A percentile compares a stretch with the other conserved stretches of the same genome.
Evolutionary conservation across 2,113 vertebrate genomes (phyloP).

Genomic region (Percopsis transmontana): DNA sequence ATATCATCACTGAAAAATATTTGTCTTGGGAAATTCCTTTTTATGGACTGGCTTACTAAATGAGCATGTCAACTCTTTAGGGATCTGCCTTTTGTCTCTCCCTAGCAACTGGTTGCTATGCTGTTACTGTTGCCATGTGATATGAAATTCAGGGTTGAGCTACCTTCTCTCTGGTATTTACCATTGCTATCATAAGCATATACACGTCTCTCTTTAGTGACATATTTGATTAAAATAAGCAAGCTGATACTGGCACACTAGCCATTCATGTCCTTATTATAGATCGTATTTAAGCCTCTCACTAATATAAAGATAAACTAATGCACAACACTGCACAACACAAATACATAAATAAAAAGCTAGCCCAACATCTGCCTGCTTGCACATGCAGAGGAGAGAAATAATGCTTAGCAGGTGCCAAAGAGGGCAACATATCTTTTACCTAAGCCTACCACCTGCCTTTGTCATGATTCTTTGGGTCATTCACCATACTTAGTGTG

Average conservation of each 20-base stretch:
- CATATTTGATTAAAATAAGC: too few species aligned
- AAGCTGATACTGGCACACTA: too few species aligned
- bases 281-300: background rate
- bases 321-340: background rate
- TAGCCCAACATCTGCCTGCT: too few species aligned
- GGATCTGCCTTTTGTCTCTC: slow-evolving; percentile 76
- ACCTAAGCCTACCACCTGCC: too few species aligned
- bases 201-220: background rate
- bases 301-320: background rate
- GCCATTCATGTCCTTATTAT: too few species aligned
- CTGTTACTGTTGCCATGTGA: slow-evolving; percentile 63
- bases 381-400: too few species aligned
- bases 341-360: too few species aligned
- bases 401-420: too few species aligned
- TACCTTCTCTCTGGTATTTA: background rate
- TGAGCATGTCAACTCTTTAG: slow-evolving; percentile 74
- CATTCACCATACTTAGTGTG: too few species aligned
- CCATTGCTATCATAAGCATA: background rate
- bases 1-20: slow-evolving; percentile 77
- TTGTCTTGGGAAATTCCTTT: slow-evolving; percentile 77
- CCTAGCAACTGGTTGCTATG: slow-evolving; percentile 81
- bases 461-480: too few species aligned
- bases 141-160: slow-evolving; percentile 28
- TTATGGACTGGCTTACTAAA: slow-evolving; percentile 81
- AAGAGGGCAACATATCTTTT: too few species aligned